A percentile compares a stretch with the other conserved stretches of the same genome.
Evolutionary conservation across 2,888 invertebrate genomes (phyloP).

Genomic region (Encarsia formosa): DNA sequence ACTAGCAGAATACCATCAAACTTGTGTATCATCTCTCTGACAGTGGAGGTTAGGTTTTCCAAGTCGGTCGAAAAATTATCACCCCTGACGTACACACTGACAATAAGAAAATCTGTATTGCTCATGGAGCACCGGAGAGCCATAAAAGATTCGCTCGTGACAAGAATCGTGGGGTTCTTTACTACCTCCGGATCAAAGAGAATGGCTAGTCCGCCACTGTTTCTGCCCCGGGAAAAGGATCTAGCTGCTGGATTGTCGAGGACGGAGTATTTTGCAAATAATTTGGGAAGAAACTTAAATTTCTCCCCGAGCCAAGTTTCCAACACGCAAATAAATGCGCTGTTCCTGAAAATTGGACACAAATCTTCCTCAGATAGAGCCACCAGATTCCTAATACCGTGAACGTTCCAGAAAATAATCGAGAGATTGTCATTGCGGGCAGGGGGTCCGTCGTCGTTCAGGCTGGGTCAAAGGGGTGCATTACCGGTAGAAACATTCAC

Average conservation of each 20-base stretch:
- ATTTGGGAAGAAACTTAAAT: neutral
- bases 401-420: neutral
- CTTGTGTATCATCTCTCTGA: neutral
- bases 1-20: neutral
- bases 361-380: neutral
- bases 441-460: no score
- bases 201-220: neutral
- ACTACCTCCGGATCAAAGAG: neutral
- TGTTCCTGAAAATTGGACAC: neutral
- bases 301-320: no score
- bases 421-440: no score
- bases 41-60: neutral
- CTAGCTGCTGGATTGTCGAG: neutral
- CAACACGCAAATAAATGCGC: neutral
- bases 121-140: neutral
- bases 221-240: neutral
- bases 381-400: neutral
- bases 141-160: neutral
- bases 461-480: no score
- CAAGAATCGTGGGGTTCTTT: neutral
- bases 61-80: neutral
- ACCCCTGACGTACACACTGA: neutral
- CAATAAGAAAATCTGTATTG: neutral
- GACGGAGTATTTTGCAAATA: neutral
- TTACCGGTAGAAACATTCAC: no score